Percentiles rank a stretch among this genome's conserved stretches.
Evolutionary conservation across 2,797 vertebrate genomes (phyloP).

Genomic region (Chloroceryle inda): DNA sequence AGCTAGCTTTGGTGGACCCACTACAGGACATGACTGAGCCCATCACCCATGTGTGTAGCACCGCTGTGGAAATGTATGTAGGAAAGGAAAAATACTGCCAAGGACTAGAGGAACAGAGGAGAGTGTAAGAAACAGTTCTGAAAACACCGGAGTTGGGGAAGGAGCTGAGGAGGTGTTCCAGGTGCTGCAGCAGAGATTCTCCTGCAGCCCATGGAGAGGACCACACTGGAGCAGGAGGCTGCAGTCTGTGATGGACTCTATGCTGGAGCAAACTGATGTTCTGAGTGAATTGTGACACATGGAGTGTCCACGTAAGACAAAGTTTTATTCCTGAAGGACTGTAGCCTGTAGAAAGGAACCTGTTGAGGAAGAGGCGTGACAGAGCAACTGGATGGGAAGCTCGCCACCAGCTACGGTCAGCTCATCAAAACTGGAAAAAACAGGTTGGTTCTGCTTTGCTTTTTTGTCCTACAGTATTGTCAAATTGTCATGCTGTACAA

Average conservation of each 20-base stretch:
- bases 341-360: neutral
- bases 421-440: neutral
- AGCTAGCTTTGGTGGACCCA: no score
- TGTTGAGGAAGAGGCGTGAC: neutral
- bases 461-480: neutral
- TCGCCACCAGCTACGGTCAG: neutral
- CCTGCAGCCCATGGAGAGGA: neutral
- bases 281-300: rapidly evolving
- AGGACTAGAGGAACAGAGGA: neutral
- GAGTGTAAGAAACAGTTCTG: neutral
- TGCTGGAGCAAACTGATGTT: rapidly evolving
- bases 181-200: neutral
- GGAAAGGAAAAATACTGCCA: neutral
- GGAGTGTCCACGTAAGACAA: neutral
- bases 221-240: neutral
- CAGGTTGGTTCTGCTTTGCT: neutral
- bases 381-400: no score
- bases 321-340: neutral
- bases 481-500: neutral
- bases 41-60: neutral
- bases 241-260: neutral
- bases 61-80: neutral
- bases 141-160: neutral
- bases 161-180: neutral
- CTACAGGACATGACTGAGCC: neutral